Conservation (phyloP, 2,888 invertebrate genomes). For the Andrena marginata region DNA sequence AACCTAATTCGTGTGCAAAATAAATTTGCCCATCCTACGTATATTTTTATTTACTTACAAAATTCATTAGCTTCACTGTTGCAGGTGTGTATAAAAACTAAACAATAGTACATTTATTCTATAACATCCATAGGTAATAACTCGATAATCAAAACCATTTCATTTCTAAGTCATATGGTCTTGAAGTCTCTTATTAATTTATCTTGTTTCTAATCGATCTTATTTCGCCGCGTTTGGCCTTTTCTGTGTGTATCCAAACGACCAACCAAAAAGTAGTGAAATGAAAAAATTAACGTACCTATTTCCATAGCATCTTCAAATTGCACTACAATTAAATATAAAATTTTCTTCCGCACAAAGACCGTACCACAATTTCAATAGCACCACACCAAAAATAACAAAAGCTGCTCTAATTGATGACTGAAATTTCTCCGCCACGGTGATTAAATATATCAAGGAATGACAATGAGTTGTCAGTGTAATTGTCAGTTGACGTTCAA, state of each 20-base stretch:
- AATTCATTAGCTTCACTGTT: too few relatives aligned
- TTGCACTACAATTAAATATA: not conserved
- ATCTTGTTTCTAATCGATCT: not conserved
- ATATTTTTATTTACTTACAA: too few relatives aligned
- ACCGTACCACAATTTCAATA: not conserved
- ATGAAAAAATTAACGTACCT: not conserved
- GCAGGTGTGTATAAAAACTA: too few relatives aligned
- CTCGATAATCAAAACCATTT: not conserved
- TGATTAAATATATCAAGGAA: conserved; percentile 6
- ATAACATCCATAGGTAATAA: too few relatives aligned
- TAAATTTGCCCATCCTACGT: too few relatives aligned
- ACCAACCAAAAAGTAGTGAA: not conserved
- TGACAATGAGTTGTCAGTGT: not conserved
- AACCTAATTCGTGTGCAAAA: too few relatives aligned
- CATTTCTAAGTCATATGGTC: not conserved
- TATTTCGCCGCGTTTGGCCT: conserved; percentile 10
- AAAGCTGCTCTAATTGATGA: not conserved
- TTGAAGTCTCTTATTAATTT: not conserved
- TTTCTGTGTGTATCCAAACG: conserved; percentile 17
- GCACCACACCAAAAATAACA: not conserved
- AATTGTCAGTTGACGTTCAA: not conserved
- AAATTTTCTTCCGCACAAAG: not conserved
- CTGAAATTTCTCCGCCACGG: not conserved
- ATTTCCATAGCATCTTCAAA: not conserved
- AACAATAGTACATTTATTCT: too few relatives aligned